Evolutionary conservation across 2,797 vertebrate species (phyloP), one percentile per base, ranked within the genome.

Genomic region (Selene dorsalis): DNA sequence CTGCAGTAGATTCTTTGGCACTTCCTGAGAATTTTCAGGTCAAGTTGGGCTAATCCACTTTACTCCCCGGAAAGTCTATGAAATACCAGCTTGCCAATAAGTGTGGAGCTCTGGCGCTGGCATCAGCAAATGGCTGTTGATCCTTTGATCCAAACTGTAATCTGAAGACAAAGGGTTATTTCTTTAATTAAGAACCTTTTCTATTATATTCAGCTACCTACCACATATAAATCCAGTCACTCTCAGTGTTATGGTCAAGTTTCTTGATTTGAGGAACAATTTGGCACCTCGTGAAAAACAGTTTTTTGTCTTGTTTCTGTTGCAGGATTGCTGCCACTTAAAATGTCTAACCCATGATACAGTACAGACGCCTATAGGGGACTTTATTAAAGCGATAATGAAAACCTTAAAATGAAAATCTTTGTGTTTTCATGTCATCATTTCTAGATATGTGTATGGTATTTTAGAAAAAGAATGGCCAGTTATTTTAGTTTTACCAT

Each of bases 1-100:
- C 45, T 48, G 45, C 35, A 55, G 53, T 75, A 11, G 67, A 71
- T 76, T 81, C 16, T 77, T 72, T 78, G 35, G 65, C 18, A 63
- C 76, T 81, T 82, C 59, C 72, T 82, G 72, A 77, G 69, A 76
- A 22, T 87, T 75, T 84, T 55, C 50, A 75, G 83, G 82, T 82
- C 79, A 86, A 69, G 55, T 86, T 84, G 35, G 53, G 65, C 68
- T 86, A 92, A 93, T 90, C 89, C 84, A 87, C 83, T 89, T 77
- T 58, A 57, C 82, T 86, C 69, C 65, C 56, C 76, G 39, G 35
- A 84, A 87, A 80, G 74, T 88, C 79, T 76, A 52, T 81, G 69
- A 81, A 88, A 80, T 70, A 70, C 48, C 82, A 77, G 67, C 69
- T 32, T 79, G 74, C 81, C 84, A 87, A 67, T 82, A 73, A 83